phyloP scores from a whole-genome alignment of 2,113 vertebrate genomes.

The Morone saxatilis region DNA sequence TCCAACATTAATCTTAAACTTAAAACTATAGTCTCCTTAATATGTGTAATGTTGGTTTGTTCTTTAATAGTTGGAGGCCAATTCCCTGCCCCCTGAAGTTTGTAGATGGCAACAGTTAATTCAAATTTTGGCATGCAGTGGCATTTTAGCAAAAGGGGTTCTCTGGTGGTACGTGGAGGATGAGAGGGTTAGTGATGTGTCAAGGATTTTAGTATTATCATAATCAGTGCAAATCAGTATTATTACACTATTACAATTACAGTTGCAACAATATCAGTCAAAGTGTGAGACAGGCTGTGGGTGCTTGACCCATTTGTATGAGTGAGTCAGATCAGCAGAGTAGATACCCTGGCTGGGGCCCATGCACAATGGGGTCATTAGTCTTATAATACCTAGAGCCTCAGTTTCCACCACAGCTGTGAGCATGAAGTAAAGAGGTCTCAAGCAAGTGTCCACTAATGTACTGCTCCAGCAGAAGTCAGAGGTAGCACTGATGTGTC shows the following conservation, averaged over 20 bases:
- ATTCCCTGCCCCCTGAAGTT: slow-evolving; percentile 33
- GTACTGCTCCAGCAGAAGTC: slow-evolving; percentile 16
- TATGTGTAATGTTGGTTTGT: background rate
- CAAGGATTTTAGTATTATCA: background rate
- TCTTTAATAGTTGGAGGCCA: background rate
- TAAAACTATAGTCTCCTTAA: background rate
- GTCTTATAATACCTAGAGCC: slow-evolving; percentile 66
- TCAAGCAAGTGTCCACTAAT: slow-evolving; percentile 18
- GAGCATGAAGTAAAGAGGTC: slow-evolving; percentile 24
- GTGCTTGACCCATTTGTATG: slow-evolving; percentile 70
- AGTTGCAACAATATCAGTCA: slow-evolving; percentile 32
- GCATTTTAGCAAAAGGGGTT: slow-evolving; percentile 7
- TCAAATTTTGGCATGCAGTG: slow-evolving; percentile 29
- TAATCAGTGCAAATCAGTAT: slow-evolving; percentile 14
- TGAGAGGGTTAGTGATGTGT: slow-evolving; percentile 8
- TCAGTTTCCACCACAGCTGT: slow-evolving; percentile 41
- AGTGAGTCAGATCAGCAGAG: slow-evolving; percentile 57
- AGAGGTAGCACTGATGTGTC: slow-evolving; percentile 20
- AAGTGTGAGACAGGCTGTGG: slow-evolving; percentile 51
- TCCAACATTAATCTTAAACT: background rate
- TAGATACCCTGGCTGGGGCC: slow-evolving; percentile 56
- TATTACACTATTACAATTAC: background rate
- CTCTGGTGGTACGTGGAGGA: slow-evolving; percentile 42
- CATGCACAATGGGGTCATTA: slow-evolving; percentile 71
- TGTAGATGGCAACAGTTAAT: slow-evolving; percentile 56